Evolutionary conservation across 2,113 vertebrate species (phyloP).

Genomic region (Pithys albifrons): DNA sequence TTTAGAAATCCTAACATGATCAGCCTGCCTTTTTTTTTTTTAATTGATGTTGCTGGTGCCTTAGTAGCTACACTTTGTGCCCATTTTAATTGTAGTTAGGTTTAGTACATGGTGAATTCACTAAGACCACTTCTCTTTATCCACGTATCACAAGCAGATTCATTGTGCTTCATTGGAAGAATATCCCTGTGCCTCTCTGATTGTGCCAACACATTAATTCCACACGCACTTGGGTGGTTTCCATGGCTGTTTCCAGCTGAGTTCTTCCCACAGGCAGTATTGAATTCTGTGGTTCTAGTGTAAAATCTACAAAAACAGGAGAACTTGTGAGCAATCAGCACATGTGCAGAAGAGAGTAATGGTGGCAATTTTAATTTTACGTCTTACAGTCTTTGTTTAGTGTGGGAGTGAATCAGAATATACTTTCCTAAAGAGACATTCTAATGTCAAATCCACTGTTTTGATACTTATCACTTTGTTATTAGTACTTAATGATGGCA

Average conservation of each 20-base stretch:
- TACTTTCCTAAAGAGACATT: neutral
- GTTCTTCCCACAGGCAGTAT: neutral
- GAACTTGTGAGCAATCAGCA: neutral
- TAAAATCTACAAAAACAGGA: neutral
- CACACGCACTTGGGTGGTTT: too few relatives aligned
- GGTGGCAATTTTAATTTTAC: neutral
- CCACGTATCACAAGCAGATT: neutral
- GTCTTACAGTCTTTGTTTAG: neutral
- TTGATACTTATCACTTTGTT: neutral
- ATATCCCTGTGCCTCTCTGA: neutral
- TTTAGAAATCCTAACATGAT: neutral
- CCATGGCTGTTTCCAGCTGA: neutral
- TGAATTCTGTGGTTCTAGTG: neutral
- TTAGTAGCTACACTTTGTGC: neutral
- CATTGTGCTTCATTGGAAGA: neutral
- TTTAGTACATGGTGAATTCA: neutral
- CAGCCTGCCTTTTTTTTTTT: neutral
- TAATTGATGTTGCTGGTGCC: neutral
- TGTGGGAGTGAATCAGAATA: neutral
- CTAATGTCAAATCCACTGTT: neutral
- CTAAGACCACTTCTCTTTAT: neutral
- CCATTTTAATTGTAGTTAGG: neutral
- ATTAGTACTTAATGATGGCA: neutral
- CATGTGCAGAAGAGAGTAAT: rapidly evolving
- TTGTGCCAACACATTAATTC: neutral